These are phyloP conservation scores for Callyntrura sp. DNA, from an alignment of 2,888 invertebrate genomes.

Conservation along the genomic window DNA sequence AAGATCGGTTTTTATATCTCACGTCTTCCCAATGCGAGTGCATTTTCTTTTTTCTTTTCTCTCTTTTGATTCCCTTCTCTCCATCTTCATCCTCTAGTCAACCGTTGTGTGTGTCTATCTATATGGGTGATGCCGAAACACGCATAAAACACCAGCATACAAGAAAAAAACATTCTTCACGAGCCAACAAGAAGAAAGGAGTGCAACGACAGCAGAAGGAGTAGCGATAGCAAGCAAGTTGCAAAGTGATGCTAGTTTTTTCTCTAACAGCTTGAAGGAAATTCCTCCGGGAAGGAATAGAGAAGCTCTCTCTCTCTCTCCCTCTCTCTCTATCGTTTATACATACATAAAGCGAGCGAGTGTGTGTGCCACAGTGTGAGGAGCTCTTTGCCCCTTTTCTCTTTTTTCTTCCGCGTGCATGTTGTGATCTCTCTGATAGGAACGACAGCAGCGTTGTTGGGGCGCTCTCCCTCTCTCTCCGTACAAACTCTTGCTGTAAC, in stretches of 20 bases:
- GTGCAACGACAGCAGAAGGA: neutral
- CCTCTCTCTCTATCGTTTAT: neutral
- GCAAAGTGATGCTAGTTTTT: constrained; percentile 39
- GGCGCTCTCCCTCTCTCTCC: neutral
- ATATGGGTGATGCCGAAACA: neutral
- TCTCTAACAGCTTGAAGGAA: constrained; percentile 72
- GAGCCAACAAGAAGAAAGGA: constrained; percentile 9
- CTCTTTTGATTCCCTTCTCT: constrained; percentile 16
- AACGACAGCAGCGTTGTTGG: constrained; percentile 16
- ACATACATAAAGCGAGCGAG: neutral
- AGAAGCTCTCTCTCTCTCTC: constrained; percentile 21
- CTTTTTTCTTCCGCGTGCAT: neutral
- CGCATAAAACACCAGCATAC: constrained; percentile 31
- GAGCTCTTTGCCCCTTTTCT: constrained; percentile 58
- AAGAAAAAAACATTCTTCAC: neutral
- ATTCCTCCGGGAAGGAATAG: constrained; percentile 73
- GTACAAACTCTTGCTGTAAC: neutral
- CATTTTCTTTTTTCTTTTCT: constrained; percentile 15
- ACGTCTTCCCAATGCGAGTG: neutral
- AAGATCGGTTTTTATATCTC: constrained; percentile 28
- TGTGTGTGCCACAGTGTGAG: constrained; percentile 29
- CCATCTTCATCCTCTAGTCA: neutral
- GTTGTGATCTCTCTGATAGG: constrained; percentile 9
- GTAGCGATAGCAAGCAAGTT: constrained; percentile 29
- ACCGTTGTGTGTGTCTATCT: too few species aligned